Evolutionary conservation across 2,888 invertebrate genomes (phyloP), one percentile per base, ranked within the genome.

Genomic region (Cryptocephalus primarius): DNA sequence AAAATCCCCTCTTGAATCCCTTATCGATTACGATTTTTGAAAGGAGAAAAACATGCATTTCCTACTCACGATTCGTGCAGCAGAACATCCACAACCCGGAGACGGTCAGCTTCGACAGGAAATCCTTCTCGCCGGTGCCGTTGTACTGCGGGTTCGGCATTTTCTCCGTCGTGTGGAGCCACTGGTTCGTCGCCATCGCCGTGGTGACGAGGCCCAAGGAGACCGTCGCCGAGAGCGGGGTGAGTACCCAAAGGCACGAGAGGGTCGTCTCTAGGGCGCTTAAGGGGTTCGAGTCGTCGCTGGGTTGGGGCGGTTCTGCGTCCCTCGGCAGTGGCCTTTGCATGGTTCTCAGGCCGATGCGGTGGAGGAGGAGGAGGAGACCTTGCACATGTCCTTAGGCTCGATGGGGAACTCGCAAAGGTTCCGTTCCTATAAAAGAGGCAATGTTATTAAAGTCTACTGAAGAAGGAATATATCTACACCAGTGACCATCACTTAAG

Each of bases 121-220:
- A 76, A 58, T 82, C 82, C 60, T 79, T 78, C 54, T 80, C 82
- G 8, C 79, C 82, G 1, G 88, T 86, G 8, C 86, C 85, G 68
- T 89, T 90, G 68, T 80, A 85, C 43, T 76, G 73, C 9, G 81
- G 79, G 70, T 85, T 88, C 48, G 83, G 78, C 75, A 91, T 81
- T 66, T 85, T 86, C 68, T 92, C 91, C 66, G 88, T 84, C 4
- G 89, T 89, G 57, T 85, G 82, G 22, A 92, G 75, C 92, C 92
- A 92, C 70, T 88, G 85, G 65, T 83, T 85, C 3, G 87, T 87
- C 8, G 80, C 75, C 50, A 88, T 80, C 12, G 87, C 85, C 2
- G 85, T 78, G 38, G 82, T 73, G 12, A 87, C 83, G 39, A 84
- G 82, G 9, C 80, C 75, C 33, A 85, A 75, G 9, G 85, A 84